Evolutionary conservation across 2,888 invertebrate genomes (phyloP), one percentile per base, ranked within the genome.

Genomic region (Gibbula magus): DNA sequence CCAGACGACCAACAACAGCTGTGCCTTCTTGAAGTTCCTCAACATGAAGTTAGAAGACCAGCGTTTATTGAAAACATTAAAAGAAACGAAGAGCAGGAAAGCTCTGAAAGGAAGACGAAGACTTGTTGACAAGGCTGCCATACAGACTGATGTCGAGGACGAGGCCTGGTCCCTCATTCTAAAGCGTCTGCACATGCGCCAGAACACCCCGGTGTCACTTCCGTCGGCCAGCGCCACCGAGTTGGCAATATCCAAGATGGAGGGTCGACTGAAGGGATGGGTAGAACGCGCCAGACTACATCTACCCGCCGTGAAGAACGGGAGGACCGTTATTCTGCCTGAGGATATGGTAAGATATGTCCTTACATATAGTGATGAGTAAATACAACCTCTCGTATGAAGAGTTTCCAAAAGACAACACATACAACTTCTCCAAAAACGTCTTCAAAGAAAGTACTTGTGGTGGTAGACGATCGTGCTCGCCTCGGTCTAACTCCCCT

Each of bases 41-140:
- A 88, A 88, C n/a, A 86, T 88, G 54, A 85, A 87, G 56, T 75
- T 88, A n/a, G 84, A 85, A 73, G 89, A 89, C 67, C 80, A 85
- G 1, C 80, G 82, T 0, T 85, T 79, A 4, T 54, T 83, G 20
- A 54, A 77, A 13, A 45, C 52, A 1, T 32, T 52, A 7, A 66
- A 73, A 20, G 70, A 78, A 32, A 39, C 35, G 29, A 51, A 77
- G 39, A 77, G 25, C 22, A 61, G 54, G 4, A 77, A 51, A 16
- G 29, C 35, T 39, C 10, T 32, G 45, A 78, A n/a, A 66, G 76
- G 22, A 70, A 76, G 39, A 70, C 74, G 73, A 20, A 53, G 66
- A 52, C 74, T 25, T 5, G 56, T n/a, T 16, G 54, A 53, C 73
- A 78, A 67, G 29, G 25, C 53, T 20, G 78, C 56, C 20, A 22